Evolutionary conservation across 2,888 invertebrate species (phyloP), one percentile per base, ranked within the genome.

Genomic region (Epistrophella euchroma): DNA sequence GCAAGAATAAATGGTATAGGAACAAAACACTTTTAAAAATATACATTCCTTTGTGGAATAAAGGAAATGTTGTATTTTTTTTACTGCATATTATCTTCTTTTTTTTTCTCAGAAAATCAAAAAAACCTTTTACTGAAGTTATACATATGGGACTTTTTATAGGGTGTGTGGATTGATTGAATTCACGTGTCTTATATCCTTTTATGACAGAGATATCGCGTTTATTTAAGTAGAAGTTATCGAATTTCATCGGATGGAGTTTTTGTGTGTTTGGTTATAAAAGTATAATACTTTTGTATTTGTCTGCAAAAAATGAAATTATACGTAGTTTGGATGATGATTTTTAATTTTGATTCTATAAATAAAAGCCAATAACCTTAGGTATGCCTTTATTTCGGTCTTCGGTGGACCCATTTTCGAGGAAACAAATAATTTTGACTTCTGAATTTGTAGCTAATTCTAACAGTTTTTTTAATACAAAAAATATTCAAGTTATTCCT

Each of bases 131-230:
- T 37, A 52, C 52, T 22, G 68, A 25, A 40, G 68, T 40, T 17
- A 10, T 43, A 17, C 15, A 45, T 76, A 68, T 32, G 32, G 11
- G 35, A 19, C 47, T 50, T 76, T 43, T 7, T 19, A 47, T 19
- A 11, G 28, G 47, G 58, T 56, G 58, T 70, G 25, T 47, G 47
- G 47, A 86, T 82, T 82, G 82, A 82, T 86, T 74, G 82, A 82
- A 82, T 82, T 86, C 77, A 86, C 82, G 82, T 82, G 86, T 77
- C 77, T 25, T 43, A 64, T 58, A 40, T 50, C 58, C 43, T 75
- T 76, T 73, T 66, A 81, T 22, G 76, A 52, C 19, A 22, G 37
- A 22, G 37, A 19, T 43, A 43, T 58, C 17, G 17, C 35, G 17
- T 35, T 58, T 58, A 13, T 58, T 19, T 58, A 28, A 25, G 13